phyloP scores from a whole-genome alignment of 2,888 invertebrate genomes.

The Clostera curtula region DNA sequence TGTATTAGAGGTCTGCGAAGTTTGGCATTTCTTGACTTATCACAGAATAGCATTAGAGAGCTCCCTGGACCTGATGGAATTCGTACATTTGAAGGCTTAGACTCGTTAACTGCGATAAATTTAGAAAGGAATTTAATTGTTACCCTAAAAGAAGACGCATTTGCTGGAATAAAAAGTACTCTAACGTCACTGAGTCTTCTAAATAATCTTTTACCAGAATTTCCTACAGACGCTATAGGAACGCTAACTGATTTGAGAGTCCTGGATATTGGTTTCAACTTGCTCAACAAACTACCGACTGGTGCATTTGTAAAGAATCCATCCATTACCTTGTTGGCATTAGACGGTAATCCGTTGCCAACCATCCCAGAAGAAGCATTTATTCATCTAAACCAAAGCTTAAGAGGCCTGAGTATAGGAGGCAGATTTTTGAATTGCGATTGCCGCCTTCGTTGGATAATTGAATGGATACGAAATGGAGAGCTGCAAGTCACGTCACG shows the following conservation, averaged over 20 bases:
- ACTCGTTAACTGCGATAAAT: slow-evolving; percentile 89
- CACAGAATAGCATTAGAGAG: slow-evolving; percentile 90
- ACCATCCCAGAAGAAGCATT: slow-evolving; percentile 89
- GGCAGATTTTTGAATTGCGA: slow-evolving; percentile 92
- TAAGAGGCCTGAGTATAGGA: slow-evolving; percentile 90
- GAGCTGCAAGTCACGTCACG: slow-evolving; percentile 94
- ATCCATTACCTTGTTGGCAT: slow-evolving; percentile 88
- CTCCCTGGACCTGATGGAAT: slow-evolving; percentile 82
- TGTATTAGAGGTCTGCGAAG: slow-evolving; percentile 85
- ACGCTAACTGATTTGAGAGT: slow-evolving; percentile 87
- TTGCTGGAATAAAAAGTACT: slow-evolving; percentile 85
- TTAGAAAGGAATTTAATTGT: slow-evolving; percentile 92
- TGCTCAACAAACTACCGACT: slow-evolving; percentile 85
- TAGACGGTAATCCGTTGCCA: slow-evolving; percentile 92
- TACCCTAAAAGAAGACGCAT: slow-evolving; percentile 83
- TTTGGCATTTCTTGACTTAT: slow-evolving; percentile 91
- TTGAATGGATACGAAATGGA: slow-evolving; percentile 90
- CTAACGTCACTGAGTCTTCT: slow-evolving; percentile 91
- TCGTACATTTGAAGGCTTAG: slow-evolving; percentile 83
- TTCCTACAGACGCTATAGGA: slow-evolving; percentile 87
- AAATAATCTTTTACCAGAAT: slow-evolving; percentile 91
- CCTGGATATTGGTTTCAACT: slow-evolving; percentile 93
- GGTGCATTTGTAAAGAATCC: slow-evolving; percentile 89
- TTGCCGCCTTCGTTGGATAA: slow-evolving; percentile 90
- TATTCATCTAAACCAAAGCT: slow-evolving; percentile 84